Evolutionary conservation across 2,888 invertebrate species (phyloP).

Genomic region (Pseudococcus viburni): DNA sequence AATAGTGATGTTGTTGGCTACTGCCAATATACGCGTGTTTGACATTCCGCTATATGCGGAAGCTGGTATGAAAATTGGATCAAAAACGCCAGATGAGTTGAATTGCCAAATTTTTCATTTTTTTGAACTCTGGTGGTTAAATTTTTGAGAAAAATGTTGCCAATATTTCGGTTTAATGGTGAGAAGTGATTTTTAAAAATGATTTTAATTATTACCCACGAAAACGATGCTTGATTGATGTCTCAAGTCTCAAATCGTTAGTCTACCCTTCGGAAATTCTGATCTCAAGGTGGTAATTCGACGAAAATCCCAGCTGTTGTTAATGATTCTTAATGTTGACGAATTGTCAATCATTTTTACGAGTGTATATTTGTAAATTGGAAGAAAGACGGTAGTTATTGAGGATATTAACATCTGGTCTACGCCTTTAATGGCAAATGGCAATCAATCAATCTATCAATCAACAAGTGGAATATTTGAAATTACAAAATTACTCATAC

Average conservation of each 20-base stretch:
- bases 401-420: not conserved
- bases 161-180: not conserved
- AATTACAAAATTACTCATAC: not conserved
- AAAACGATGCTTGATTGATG: not conserved
- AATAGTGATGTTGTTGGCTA: not conserved
- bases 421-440: not conserved
- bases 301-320: not conserved
- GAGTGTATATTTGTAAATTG: not conserved
- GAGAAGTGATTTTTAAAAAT: not conserved
- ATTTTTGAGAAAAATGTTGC: not conserved
- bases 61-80: slow-evolving; percentile 11
- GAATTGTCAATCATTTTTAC: slow-evolving; percentile 21
- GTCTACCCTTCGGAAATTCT: not conserved
- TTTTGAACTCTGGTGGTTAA: not conserved
- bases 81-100: not conserved
- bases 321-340: not conserved
- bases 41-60: slow-evolving; percentile 30
- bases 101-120: slow-evolving; percentile 16
- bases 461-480: not conserved
- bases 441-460: not conserved
- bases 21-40: slow-evolving; percentile 48
- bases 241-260: not conserved
- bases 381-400: not conserved
- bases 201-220: not conserved
- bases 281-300: not conserved